Percentiles rank a stretch among this genome's conserved stretches.
Conservation (phyloP, 2,113 vertebrate species). For the Tyto alba region DNA sequence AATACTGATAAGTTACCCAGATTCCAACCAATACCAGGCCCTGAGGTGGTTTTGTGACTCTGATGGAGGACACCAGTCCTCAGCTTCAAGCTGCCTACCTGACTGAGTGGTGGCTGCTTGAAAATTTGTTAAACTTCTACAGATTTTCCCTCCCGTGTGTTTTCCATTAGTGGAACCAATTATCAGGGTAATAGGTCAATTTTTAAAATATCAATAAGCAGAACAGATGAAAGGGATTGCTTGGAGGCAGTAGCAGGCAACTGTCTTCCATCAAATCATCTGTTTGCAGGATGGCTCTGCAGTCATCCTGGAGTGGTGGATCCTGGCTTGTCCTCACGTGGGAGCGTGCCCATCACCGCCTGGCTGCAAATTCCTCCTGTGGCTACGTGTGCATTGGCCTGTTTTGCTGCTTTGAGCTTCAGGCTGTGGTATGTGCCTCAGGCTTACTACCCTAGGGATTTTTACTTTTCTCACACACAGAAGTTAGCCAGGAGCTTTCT, state of each 20-base stretch:
- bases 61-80: background rate
- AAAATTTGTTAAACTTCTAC: background rate
- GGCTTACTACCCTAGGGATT: background rate
- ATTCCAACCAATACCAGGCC: background rate
- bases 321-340: background rate
- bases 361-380: background rate
- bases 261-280: background rate
- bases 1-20: background rate
- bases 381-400: background rate
- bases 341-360: background rate
- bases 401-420: slow-evolving; percentile 10
- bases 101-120: background rate
- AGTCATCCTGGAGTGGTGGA: background rate
- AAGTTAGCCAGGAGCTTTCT: background rate
- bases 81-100: background rate
- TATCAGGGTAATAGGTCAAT: background rate
- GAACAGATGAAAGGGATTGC: background rate
- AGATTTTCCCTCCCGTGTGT: background rate
- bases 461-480: background rate
- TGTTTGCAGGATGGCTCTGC: background rate
- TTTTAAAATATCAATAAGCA: background rate
- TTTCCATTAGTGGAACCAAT: background rate
- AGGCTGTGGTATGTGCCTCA: background rate
- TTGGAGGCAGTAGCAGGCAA: background rate
- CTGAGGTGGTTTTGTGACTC: background rate